Evolutionary conservation across 2,113 vertebrate genomes (phyloP).

Genomic region (Plecotus auritus): DNA sequence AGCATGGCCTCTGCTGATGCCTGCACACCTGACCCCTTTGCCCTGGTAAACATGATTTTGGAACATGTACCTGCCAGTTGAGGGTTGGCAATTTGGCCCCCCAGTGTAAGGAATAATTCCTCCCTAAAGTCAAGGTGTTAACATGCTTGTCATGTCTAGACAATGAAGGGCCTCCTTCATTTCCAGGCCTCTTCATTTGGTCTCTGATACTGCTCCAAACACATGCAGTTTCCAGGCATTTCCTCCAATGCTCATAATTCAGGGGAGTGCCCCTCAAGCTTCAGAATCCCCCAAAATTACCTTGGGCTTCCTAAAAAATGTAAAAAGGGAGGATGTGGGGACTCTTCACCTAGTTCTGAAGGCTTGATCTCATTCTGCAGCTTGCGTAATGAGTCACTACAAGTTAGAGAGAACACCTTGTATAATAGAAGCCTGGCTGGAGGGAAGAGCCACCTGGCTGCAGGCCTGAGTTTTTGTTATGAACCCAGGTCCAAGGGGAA

Average conservation of each 20-base stretch:
- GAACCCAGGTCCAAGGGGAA: not conserved
- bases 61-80: not conserved
- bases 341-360: not conserved
- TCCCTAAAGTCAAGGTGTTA: not conserved
- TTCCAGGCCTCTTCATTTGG: not conserved
- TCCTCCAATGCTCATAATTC: not conserved
- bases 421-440: not conserved
- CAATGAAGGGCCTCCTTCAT: not conserved
- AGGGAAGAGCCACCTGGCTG: conserved; percentile 11
- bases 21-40: not conserved
- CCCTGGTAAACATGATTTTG: not conserved
- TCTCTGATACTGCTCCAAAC: not conserved
- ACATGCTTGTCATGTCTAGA: not conserved
- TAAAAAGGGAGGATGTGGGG: not conserved
- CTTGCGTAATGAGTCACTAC: not conserved
- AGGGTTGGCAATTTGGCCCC: not conserved
- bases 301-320: not conserved
- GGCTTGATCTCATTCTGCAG: not conserved
- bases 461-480: not conserved
- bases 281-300: not conserved
- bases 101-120: not conserved
- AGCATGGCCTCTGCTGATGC: not conserved
- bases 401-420: not conserved
- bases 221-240: not conserved
- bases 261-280: not conserved